Base-by-base conservation (phyloP, 2,888 invertebrate genomes). In the Thecocarcelia acutangulata region DNA sequence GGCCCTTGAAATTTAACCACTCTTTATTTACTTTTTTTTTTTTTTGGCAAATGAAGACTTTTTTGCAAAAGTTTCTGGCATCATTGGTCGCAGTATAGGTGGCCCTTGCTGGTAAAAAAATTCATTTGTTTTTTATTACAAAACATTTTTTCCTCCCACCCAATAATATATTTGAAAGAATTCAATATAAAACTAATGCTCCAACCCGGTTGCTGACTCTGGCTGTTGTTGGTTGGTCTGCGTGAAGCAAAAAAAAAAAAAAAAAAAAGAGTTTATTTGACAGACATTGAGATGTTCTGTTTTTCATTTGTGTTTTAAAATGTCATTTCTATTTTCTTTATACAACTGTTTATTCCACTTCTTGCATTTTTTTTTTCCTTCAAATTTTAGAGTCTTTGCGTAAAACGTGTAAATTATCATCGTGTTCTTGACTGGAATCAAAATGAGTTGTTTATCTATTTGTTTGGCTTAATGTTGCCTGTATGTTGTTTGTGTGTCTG, bases 361-460 rank as follows among this genome's bases (percentile, higher is more conserved):
- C 54, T 69, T n/a, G n/a, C n/a, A n/a, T n/a, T 56, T 80, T 54
- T 61, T 11, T 28, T 54, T 48, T 72, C 48, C 28, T 15, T 66
- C 58, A 50, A 33, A 33, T 33, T 40, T 44, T 63, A 58, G 17
- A 77, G 56, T 56, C 63, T 61, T 66, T 70, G 70, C 59, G 69
- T 85, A 83, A 83, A 86, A 86, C 86, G 89, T 86, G 86, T 85
- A 87, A 88, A 87, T 87, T 86, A 87, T 86, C 86, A 84, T 86
- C 84, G 74, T 83, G 79, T 68, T 88, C 85, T 86, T 85, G 86
- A 86, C 87, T 87, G 84, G 84, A 86, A 87, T 87, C 83, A 83
- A 84, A 85, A 86, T 86, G 84, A 85, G 83, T 76, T 80, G 80
- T 83, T 81, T 76, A 76, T 73, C 69, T 61, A 73, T 66, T 70